Conservation (phyloP, 1,140 invertebrate genomes). For the Drosophila pandora region DNA sequence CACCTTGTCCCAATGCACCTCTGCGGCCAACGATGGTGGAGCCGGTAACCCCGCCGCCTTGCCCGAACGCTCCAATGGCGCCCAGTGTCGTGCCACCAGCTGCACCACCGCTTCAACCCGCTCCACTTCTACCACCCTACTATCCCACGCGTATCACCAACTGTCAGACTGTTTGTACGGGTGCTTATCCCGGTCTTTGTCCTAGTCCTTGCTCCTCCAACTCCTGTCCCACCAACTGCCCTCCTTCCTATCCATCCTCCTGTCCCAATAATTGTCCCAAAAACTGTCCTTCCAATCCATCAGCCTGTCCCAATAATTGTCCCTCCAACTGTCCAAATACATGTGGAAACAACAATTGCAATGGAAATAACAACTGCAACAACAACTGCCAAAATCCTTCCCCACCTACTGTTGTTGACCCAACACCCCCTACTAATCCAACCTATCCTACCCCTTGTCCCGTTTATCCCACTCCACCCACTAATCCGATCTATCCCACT, state of each 20-base stretch:
- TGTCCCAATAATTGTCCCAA: not conserved
- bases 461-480: not conserved
- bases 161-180: not conserved
- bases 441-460: not conserved
- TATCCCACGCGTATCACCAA: not conserved
- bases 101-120: not conserved
- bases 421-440: not conserved
- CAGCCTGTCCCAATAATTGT: not conserved
- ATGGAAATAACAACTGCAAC: constrained; percentile 1
- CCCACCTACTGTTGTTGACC: not conserved
- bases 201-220: not conserved
- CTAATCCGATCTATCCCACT: not conserved
- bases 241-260: not conserved
- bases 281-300: not conserved
- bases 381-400: not conserved
- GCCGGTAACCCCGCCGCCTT: not conserved
- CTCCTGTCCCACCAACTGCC: not conserved
- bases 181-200: not conserved
- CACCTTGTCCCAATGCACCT: not conserved
- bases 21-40: not conserved
- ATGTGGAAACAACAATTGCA: not conserved
- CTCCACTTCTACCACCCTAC: not conserved
- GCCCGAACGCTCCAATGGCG: not conserved
- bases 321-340: not conserved
- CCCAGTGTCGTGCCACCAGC: not conserved